Base-by-base conservation (phyloP, 2,888 invertebrate genomes). In the Toxonevra muliebris region DNA sequence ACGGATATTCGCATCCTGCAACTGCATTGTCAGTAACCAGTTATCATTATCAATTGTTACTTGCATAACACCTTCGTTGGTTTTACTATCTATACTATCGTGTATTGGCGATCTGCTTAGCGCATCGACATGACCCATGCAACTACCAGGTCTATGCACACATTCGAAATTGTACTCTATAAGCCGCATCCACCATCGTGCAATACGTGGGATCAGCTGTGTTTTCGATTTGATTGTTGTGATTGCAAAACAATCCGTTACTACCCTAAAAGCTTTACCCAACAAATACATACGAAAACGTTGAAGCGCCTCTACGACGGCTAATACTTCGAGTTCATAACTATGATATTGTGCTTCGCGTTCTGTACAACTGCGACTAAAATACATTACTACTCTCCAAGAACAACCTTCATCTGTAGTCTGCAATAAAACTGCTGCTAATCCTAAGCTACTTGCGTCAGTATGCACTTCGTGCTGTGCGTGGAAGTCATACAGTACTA, bases 291-390 rank as follows among this genome's bases (percentile, higher is more conserved):
- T 45, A 13, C 59, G 41, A 41, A 65, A 65, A 12, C 48, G 64
- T 40, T 55, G 57, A 13, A 57, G 12, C 1, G 48, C 13, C 17
- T 63, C 68, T 11, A 72, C 68, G 69, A n/a, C n/a, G n/a, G n/a
- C n/a, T n/a, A n/a, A n/a, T n/a, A n/a, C 65, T 40, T 72, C 67
- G 2, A 70, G 45, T 53, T 72, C 72, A 50, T 69, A 69, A 9
- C 68, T 69, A 42, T 67, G 65, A 20, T 67, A 59, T 1, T 30
- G 58, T 5, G 48, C 17, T 52, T 72, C 69, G 0, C 69, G 43
- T 1, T 66, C 66, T 0, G 65, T 70, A 15, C 71, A 71, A 5
- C 55, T 64, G 5, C 71, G 65, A 55, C 65, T 74, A 30, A 59
- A 73, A 52, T 70, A 72, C 9, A 57, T 19, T 2, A 72, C 71